A percentile compares a stretch with the other conserved stretches of the same genome.
Evolutionary conservation across 2,113 vertebrate genomes (phyloP).

Genomic region (Maylandia zebra): DNA sequence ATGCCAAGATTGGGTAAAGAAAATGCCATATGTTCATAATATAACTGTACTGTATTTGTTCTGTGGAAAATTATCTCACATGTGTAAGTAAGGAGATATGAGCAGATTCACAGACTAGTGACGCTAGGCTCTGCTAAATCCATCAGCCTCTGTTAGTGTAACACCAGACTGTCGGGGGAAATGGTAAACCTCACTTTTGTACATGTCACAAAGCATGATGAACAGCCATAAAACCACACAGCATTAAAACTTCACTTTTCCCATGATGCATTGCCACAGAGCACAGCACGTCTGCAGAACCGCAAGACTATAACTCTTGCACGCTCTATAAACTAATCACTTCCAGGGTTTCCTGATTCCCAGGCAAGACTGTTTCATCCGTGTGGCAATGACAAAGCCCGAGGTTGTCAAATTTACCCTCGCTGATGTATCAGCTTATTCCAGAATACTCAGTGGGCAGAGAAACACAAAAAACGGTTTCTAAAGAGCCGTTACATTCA

Average conservation of each 20-base stretch:
- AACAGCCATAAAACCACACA: slow-evolving; percentile 24
- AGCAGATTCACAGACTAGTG: background rate
- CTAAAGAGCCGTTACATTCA: background rate
- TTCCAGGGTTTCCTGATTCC: slow-evolving; percentile 20
- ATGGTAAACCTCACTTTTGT: slow-evolving; percentile 32
- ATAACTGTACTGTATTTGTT: background rate
- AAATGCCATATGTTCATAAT: background rate
- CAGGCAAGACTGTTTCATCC: slow-evolving; percentile 20
- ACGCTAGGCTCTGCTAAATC: slow-evolving; percentile 6
- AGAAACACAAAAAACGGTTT: background rate
- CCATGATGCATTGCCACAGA: slow-evolving; percentile 11
- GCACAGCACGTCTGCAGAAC: slow-evolving; percentile 11
- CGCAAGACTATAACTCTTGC: slow-evolving; percentile 39
- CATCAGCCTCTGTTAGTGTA: slow-evolving; percentile 11
- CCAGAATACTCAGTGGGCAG: background rate
- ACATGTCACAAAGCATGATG: slow-evolving; percentile 41
- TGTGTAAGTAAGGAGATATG: background rate
- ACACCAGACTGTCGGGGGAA: slow-evolving; percentile 17
- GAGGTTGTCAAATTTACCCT: slow-evolving; percentile 22
- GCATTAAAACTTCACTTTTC: slow-evolving; percentile 40
- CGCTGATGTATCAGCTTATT: slow-evolving; percentile 4
- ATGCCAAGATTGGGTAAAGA: background rate
- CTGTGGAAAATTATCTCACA: background rate
- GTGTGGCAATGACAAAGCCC: slow-evolving; percentile 17
- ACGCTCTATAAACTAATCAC: slow-evolving; percentile 44